Evolutionary conservation across 2,113 vertebrate species (phyloP), one percentile per base, ranked within the genome.

Genomic region (Hiodon tergisus): DNA sequence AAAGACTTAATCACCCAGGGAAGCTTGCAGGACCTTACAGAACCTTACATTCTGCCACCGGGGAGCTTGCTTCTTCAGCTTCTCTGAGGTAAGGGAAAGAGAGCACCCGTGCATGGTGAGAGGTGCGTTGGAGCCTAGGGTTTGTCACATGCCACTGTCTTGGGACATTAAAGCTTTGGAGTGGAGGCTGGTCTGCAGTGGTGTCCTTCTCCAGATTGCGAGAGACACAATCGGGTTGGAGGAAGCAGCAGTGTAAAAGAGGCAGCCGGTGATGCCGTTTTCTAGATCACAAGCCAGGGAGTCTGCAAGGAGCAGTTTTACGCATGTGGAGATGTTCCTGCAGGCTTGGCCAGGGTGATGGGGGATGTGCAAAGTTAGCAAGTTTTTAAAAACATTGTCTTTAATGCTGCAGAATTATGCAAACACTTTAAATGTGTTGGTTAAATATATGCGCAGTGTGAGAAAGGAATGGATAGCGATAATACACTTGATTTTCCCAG

Each of bases 41-140:
- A 31, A 31, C 31, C 31, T 91, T 88, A 52, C 83, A 91, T 83
- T 86, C 78, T 85, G 88, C 91, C 86, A 73, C 73, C 90, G 88
- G 89, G 92, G 89, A 95, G 87, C 90, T 89, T 78, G 1, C 86
- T 88, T 92, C 91, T 89, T 92, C 86, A 54, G 60, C 86, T 88
- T 89, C 85, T 88, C 80, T 79, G 88, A 96, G 95, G 96, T 97
- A 89, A 92, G 95, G 74, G 74, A 77, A 55, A 72, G 53, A 84
- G 74, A 59, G 67, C 6, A 50, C 13, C 60, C 58, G 11, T 31
- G 8, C 52, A 55, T 6, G 54, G 2, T 17, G 16, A 67, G 66
- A 8, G 66, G 66, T 72, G 11, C 61, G 55, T 50, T 54, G 66
- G 50, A 75, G 47, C 69, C 71, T 47, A 70, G 73, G 52, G 57